Evolutionary conservation across 1,140 invertebrate species (phyloP).

Genomic region (Drosophila willistoni): DNA sequence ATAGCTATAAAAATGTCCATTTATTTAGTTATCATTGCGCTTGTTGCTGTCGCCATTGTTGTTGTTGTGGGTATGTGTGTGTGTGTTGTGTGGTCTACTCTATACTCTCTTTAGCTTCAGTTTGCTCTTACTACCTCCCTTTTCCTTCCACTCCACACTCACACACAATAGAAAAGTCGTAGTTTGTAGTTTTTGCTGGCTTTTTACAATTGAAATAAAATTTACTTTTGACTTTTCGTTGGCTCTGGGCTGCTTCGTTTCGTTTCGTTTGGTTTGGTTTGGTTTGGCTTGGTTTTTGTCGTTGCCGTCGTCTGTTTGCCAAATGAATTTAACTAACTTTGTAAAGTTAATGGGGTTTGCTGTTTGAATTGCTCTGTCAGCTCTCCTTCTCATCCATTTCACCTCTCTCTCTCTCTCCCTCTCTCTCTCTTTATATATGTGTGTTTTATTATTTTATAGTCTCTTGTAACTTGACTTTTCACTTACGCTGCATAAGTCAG

Average conservation of each 20-base stretch:
- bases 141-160: constrained; percentile 25
- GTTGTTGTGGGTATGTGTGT: constrained; percentile 31
- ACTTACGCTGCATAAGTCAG: constrained; percentile 63
- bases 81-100: constrained; percentile 28
- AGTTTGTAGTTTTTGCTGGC: constrained; percentile 67
- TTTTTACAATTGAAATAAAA: constrained; percentile 81
- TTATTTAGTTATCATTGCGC: constrained; percentile 82
- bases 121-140: not conserved
- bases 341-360: constrained; percentile 81
- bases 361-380: constrained; percentile 67
- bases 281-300: constrained; percentile 38
- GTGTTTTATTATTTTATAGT: constrained; percentile 67
- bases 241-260: constrained; percentile 50
- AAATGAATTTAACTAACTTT: constrained; percentile 82
- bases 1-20: constrained; percentile 82
- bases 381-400: constrained; percentile 8
- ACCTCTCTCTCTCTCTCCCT: constrained; percentile 14
- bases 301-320: constrained; percentile 69
- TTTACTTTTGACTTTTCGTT: constrained; percentile 80
- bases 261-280: constrained; percentile 16
- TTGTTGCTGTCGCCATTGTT: constrained; percentile 68
- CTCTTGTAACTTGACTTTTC: constrained; percentile 73
- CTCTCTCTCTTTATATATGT: constrained; percentile 9
- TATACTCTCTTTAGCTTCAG: no score
- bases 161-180: constrained; percentile 31